phyloP scores from a whole-genome alignment of 1,140 invertebrate genomes.

The Drosophila orosa region DNA sequence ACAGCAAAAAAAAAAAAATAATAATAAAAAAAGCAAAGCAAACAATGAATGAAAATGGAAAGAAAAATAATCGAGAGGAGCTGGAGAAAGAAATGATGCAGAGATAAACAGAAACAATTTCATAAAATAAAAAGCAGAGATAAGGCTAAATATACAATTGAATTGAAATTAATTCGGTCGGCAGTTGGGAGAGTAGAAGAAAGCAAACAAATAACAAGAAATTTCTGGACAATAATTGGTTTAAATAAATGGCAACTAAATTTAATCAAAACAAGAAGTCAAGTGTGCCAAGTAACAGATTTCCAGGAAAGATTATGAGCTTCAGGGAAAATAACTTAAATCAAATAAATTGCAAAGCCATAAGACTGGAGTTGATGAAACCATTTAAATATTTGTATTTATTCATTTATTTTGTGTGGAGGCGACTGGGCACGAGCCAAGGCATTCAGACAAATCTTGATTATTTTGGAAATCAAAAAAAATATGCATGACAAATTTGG shows the following conservation, averaged over 20 bases:
- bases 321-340: not conserved
- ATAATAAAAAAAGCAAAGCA: constrained; percentile 10
- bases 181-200: constrained; percentile 1
- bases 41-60: constrained; percentile 45
- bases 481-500: constrained; percentile 7
- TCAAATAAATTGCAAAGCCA: constrained; percentile 2
- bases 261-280: constrained; percentile 27
- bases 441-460: not conserved
- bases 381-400: constrained; percentile 6
- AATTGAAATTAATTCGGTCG: constrained; percentile 32
- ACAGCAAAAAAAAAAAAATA: constrained; percentile 21
- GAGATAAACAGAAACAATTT: constrained; percentile 45
- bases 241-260: constrained; percentile 25
- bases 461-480: constrained; percentile 2
- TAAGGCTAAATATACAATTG: constrained; percentile 38
- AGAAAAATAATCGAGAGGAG: constrained; percentile 4
- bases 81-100: constrained; percentile 19
- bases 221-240: constrained; percentile 23
- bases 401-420: constrained; percentile 1
- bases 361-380: not conserved
- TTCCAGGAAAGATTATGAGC: not conserved
- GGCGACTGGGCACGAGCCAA: not conserved
- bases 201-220: constrained; percentile 9
- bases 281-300: constrained; percentile 21
- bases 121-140: constrained; percentile 18